These are phyloP conservation scores for Pteropus rufus DNA, from an alignment of 2,797 vertebrate genomes.

Conservation along the genomic window DNA sequence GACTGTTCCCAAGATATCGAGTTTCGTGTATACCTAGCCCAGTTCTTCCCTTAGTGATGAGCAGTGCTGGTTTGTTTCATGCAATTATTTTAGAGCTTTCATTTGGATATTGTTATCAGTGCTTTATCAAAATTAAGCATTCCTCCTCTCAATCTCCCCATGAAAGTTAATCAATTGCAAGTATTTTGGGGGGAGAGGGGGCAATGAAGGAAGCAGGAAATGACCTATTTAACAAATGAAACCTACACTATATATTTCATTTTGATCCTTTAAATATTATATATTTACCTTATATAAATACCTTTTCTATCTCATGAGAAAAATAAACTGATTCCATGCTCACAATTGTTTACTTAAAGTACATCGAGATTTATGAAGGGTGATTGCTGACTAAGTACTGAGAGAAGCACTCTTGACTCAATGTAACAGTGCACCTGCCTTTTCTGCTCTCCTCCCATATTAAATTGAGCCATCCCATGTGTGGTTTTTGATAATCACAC, in stretches of 20 bases:
- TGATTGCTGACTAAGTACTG: not conserved
- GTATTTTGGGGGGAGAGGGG: not conserved
- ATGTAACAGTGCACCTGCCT: not conserved
- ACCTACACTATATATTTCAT: not conserved
- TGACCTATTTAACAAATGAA: not conserved
- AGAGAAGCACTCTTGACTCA: not conserved
- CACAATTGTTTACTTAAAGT: not conserved
- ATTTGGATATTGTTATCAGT: not conserved
- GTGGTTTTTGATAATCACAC: not conserved
- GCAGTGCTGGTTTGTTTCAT: not conserved
- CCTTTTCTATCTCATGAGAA: not conserved
- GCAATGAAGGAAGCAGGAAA: not conserved
- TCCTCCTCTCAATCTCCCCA: not conserved
- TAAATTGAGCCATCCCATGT: not conserved
- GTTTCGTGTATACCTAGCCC: not conserved
- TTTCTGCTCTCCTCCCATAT: not conserved
- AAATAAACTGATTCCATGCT: not conserved
- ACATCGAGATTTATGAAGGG: not conserved
- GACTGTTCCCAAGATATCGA: fast-evolving
- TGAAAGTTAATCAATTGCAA: not conserved
- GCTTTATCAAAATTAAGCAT: not conserved
- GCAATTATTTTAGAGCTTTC: not conserved
- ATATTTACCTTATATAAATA: not conserved
- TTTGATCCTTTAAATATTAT: not conserved
- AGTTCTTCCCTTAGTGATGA: not conserved